Base-by-base conservation (phyloP, 1,140 invertebrate species). In the Temnothorax nylanderi region DNA sequence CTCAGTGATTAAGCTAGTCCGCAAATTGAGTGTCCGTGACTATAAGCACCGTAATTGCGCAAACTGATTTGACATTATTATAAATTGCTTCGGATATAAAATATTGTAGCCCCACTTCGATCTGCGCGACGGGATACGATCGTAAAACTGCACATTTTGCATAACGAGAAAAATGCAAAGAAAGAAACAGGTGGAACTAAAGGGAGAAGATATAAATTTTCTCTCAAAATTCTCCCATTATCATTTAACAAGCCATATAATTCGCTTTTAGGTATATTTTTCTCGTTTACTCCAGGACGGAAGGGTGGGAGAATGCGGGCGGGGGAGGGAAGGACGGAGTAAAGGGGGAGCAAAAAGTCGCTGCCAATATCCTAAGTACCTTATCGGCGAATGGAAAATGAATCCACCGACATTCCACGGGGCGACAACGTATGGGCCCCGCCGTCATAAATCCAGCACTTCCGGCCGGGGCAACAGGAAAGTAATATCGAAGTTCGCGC, bases 381-480 rank as follows among this genome's bases (percentile, higher is more conserved):
- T 91, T 90, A 91, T 92, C 89, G 87, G 87, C 76, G 75, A 84
- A 89, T 91, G 72, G 89, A 89, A 90, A 92, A 93, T 90, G 92
- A 90, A 92, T 93, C 89, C 82, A 82, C 69, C 82, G 89, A 77
- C 87, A 76, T 88, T 87, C 80, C 87, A 84, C 65, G 74, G 87
- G 10, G 81, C 81, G 87, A 85, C 75, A 85, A 91, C 89, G 86
- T 88, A 91, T 88, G 89, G 87, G 72, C 81, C 69, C 41, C 64
- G 71, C 69, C 76, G 71, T 90, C 91, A 93, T 94, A 94, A 94
- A 94, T 94, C 93, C 87, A 85, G 76, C 87, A 88, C 91, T 92
- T 93, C 92, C 91, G 92, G 86, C 87, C 89, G 89, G 86, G 26
- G 37, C 89, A 91, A 92, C 90, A 26, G 91, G 91, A 90, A 91